Conservation (phyloP, 2,113 vertebrate species). For the Scatophagus argus region DNA sequence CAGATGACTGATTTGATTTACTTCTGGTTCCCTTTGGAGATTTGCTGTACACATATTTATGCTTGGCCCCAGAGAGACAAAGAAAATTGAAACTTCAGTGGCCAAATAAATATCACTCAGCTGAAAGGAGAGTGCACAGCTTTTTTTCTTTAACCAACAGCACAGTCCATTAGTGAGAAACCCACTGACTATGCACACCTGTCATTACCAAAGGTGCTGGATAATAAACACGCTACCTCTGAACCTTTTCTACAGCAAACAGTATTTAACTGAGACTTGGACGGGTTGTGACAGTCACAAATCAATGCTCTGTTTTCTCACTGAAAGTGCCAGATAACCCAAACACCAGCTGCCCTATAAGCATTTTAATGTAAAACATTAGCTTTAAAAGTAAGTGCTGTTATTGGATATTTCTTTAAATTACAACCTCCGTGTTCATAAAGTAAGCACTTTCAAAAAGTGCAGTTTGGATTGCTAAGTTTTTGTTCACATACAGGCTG, state of each 20-base stretch:
- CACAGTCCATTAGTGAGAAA: slow-evolving; percentile 40
- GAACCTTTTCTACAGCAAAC: slow-evolving; percentile 37
- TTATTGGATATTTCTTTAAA: background rate
- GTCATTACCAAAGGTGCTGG: slow-evolving; percentile 44
- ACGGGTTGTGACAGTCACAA: slow-evolving; percentile 23
- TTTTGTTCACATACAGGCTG: slow-evolving; percentile 33
- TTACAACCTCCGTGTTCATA: background rate
- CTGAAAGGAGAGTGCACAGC: slow-evolving; percentile 35
- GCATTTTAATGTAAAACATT: slow-evolving; percentile 9
- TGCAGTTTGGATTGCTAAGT: slow-evolving; percentile 26
- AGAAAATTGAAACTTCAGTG: slow-evolving; percentile 49
- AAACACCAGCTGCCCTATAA: slow-evolving; percentile 26
- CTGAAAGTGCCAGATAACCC: slow-evolving; percentile 13
- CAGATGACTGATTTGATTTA: slow-evolving; percentile 65
- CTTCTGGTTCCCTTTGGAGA: slow-evolving; percentile 45
- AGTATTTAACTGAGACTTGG: slow-evolving; percentile 43
- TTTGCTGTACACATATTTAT: slow-evolving; percentile 37
- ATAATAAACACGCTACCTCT: slow-evolving; percentile 45
- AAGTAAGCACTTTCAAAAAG: slow-evolving; percentile 12
- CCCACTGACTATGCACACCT: slow-evolving; percentile 36
- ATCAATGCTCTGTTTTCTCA: slow-evolving; percentile 23
- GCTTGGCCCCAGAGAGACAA: slow-evolving; percentile 52
- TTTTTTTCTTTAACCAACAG: slow-evolving; percentile 18
- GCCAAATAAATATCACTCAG: slow-evolving; percentile 59
- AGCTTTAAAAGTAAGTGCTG: slow-evolving; percentile 7